Conservation (phyloP, 2,888 invertebrate species). For the Adelphocoris suturalis region DNA sequence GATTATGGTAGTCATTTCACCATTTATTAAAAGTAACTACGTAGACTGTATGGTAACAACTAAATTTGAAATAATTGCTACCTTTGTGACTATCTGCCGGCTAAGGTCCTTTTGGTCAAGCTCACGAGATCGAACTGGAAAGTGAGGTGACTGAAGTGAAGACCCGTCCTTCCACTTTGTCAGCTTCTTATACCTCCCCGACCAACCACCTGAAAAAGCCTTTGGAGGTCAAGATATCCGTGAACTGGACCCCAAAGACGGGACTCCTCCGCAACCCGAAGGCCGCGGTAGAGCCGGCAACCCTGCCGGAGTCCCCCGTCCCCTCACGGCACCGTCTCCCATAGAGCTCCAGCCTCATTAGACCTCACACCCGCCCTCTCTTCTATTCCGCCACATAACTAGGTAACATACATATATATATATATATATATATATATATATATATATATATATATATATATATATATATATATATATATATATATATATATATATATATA, state of each 20-base stretch:
- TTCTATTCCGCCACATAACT: background rate
- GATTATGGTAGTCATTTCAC: too few relatives aligned
- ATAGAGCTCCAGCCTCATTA: constrained; percentile 67
- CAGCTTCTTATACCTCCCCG: constrained; percentile 35
- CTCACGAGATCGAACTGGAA: background rate
- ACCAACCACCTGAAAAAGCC: constrained; percentile 57
- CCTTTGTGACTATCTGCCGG: too few relatives aligned
- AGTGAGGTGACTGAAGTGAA: constrained; percentile 26
- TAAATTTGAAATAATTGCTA: too few relatives aligned
- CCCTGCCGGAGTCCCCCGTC: constrained; percentile 4
- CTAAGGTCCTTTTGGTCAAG: background rate
- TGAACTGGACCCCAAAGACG: constrained; percentile 51
- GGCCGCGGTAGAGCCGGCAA: constrained; percentile 64
- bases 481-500: too few relatives aligned
- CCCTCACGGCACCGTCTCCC: background rate
- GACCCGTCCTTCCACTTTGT: constrained; percentile 62
- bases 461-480: constrained; percentile 43
- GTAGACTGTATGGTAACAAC: too few relatives aligned
- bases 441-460: too few relatives aligned
- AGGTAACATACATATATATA: constrained; percentile 52
- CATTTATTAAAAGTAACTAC: too few relatives aligned
- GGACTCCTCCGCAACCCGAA: constrained; percentile 28
- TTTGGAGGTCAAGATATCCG: constrained; percentile 59
- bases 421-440: too few relatives aligned
- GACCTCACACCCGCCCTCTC: constrained; percentile 70